A percentile compares a stretch with the other conserved stretches of the same genome.
These are phyloP conservation scores for Drosophila erecta DNA, from an alignment of 1,140 invertebrate species.

Conservation along the genomic window DNA sequence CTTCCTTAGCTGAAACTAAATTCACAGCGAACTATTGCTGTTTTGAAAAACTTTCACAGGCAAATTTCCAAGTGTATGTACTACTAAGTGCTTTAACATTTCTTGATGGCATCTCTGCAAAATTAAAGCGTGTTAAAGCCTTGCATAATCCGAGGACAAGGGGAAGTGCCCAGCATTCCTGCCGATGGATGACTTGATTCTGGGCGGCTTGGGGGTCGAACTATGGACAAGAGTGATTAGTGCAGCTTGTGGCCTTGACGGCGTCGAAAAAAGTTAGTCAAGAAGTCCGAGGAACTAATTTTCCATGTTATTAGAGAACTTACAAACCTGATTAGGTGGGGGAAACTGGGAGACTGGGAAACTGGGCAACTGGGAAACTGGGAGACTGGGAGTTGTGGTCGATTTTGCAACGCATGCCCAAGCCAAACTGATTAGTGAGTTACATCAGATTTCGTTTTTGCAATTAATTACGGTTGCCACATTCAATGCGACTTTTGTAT, in stretches of 20 bases:
- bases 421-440: too few relatives aligned
- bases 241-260: slow-evolving; percentile 7
- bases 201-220: background rate
- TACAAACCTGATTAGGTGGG: too few relatives aligned
- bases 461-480: slow-evolving; percentile 11
- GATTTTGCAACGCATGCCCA: too few relatives aligned
- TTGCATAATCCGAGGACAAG: slow-evolving; percentile 3
- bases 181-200: background rate
- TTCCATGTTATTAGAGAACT: too few relatives aligned
- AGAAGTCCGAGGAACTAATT: too few relatives aligned
- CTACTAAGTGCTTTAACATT: background rate
- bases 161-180: background rate
- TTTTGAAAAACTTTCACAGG: too few relatives aligned
- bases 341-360: too few relatives aligned
- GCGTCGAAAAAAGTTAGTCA: too few relatives aligned
- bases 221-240: slow-evolving; percentile 6
- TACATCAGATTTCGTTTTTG: background rate
- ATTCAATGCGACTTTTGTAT: slow-evolving; percentile 2
- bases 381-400: too few relatives aligned
- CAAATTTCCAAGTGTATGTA: background rate
- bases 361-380: too few relatives aligned
- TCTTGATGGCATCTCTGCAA: too few relatives aligned
- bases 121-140: slow-evolving; percentile 1
- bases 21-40: background rate
- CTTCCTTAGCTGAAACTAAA: too few relatives aligned